Evolutionary conservation across 2,888 invertebrate species (phyloP).

Genomic region (Zygaena filipendulae): DNA sequence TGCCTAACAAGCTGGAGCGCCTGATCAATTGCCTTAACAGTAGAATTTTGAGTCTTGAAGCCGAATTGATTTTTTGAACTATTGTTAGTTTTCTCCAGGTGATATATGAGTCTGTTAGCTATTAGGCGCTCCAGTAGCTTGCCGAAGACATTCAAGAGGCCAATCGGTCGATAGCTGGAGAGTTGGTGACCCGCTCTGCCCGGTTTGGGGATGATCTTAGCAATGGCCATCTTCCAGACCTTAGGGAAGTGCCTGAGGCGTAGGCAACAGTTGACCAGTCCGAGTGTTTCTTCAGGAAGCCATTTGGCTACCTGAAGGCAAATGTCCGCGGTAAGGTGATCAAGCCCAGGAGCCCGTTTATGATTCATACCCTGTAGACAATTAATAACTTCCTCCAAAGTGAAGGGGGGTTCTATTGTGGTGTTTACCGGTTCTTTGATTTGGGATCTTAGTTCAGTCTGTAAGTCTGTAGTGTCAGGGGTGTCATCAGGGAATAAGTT

Average conservation of each 20-base stretch:
- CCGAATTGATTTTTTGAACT: slow-evolving; percentile 10
- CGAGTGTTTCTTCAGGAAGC: slow-evolving; percentile 16
- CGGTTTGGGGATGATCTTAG: slow-evolving; percentile 21
- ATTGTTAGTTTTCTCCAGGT: neutral
- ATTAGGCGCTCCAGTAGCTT: slow-evolving; percentile 17
- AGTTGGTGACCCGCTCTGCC: slow-evolving; percentile 10
- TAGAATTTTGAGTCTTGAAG: slow-evolving; percentile 13
- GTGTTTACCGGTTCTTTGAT: slow-evolving; percentile 1
- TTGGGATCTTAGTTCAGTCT: neutral
- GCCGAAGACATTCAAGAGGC: slow-evolving; percentile 16
- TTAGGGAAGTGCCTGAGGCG: slow-evolving; percentile 1
- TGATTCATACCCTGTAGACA: slow-evolving; percentile 12
- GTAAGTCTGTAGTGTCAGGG: neutral
- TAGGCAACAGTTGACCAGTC: slow-evolving; percentile 6
- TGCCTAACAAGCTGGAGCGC: slow-evolving; percentile 3
- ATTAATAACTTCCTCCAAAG: slow-evolving; percentile 9
- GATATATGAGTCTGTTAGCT: slow-evolving; percentile 4
- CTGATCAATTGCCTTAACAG: slow-evolving; percentile 7
- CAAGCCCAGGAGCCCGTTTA: slow-evolving; percentile 16
- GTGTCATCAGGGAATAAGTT: slow-evolving; percentile 16
- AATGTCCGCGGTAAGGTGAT: no score
- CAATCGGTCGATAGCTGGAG: slow-evolving; percentile 18
- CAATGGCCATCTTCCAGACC: slow-evolving; percentile 16
- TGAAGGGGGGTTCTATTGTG: slow-evolving; percentile 11
- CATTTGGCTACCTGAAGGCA: no score